These are phyloP conservation scores for Riptortus pedestris DNA, from an alignment of 1,140 invertebrate genomes.

Conservation along the genomic window DNA sequence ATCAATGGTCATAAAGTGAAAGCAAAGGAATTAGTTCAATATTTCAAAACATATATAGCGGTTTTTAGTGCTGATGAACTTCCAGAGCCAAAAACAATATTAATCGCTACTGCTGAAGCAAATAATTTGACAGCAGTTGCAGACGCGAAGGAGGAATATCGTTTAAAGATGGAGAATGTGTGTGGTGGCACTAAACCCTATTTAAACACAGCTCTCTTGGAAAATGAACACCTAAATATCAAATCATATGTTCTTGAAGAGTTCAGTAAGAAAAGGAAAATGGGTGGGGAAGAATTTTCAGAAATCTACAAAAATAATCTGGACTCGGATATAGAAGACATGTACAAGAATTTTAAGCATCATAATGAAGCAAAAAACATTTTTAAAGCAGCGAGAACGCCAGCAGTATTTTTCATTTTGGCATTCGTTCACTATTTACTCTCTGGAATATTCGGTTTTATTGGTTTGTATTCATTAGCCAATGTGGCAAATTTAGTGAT, in stretches of 20 bases:
- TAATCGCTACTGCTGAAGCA: constrained; percentile 95
- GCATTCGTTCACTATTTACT: constrained; percentile 74
- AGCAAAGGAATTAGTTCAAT: constrained; percentile 84
- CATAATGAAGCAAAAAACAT: constrained; percentile 97
- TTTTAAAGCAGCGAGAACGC: constrained; percentile 87
- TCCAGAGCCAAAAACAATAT: constrained; percentile 97
- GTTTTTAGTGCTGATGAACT: constrained; percentile 93
- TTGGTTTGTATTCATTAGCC: constrained; percentile 76
- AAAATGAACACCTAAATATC: constrained; percentile 66
- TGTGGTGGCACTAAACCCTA: constrained; percentile 85
- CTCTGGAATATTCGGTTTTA: constrained; percentile 72
- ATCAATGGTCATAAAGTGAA: constrained; percentile 90
- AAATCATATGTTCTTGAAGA: constrained; percentile 63
- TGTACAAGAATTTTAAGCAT: constrained; percentile 69
- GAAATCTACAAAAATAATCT: constrained; percentile 67
- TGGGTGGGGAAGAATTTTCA: constrained; percentile 91
- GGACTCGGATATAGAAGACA: constrained; percentile 71
- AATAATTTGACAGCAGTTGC: constrained; percentile 93
- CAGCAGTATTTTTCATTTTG: constrained; percentile 81
- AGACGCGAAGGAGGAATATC: constrained; percentile 86
- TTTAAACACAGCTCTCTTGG: constrained; percentile 66
- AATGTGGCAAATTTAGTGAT: constrained; percentile 80
- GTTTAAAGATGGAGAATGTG: constrained; percentile 78
- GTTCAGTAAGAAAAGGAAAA: constrained; percentile 78
- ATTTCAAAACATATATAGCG: constrained; percentile 95